phyloP scores from a whole-genome alignment of 2,888 invertebrate genomes.

The Apomyelois bistriatella region DNA sequence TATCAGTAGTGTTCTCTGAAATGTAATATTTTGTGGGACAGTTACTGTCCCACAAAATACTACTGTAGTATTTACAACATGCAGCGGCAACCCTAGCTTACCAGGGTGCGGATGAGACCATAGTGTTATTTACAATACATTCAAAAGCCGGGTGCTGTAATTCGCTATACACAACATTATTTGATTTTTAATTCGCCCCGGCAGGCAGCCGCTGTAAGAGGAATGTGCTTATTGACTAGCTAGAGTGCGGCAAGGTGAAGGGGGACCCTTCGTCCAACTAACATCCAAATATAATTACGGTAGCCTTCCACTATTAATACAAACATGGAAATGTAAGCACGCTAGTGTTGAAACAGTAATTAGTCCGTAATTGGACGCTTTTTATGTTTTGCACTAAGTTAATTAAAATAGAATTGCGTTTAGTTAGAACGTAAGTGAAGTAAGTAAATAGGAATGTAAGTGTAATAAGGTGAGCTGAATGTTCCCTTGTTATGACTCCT shows the following conservation, averaged over 20 bases:
- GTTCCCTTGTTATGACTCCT: neutral
- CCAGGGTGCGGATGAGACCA: neutral
- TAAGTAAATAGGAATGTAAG: no score
- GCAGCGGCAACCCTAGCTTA: neutral
- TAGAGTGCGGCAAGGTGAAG: slow-evolving; percentile 10
- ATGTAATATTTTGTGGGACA: no score
- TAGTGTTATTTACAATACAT: neutral
- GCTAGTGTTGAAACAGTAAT: slow-evolving; percentile 8
- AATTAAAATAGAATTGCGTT: slow-evolving; percentile 4
- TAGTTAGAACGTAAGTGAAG: neutral
- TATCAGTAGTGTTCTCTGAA: no score
- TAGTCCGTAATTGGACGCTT: slow-evolving; percentile 8
- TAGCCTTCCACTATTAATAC: neutral
- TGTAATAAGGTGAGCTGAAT: neutral
- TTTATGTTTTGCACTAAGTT: slow-evolving; percentile 2
- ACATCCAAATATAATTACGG: neutral
- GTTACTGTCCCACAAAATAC: no score
- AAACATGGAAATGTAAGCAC: slow-evolving; percentile 1
- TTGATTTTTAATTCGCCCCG: slow-evolving; percentile 73
- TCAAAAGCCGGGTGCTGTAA: slow-evolving; percentile 32
- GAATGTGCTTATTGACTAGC: slow-evolving; percentile 68
- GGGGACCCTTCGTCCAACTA: neutral
- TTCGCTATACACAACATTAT: slow-evolving; percentile 71
- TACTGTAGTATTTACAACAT: no score
- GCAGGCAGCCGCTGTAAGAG: slow-evolving; percentile 39